Conservation (phyloP, 2,113 vertebrate genomes). For the Mesocricetus auratus region DNA sequence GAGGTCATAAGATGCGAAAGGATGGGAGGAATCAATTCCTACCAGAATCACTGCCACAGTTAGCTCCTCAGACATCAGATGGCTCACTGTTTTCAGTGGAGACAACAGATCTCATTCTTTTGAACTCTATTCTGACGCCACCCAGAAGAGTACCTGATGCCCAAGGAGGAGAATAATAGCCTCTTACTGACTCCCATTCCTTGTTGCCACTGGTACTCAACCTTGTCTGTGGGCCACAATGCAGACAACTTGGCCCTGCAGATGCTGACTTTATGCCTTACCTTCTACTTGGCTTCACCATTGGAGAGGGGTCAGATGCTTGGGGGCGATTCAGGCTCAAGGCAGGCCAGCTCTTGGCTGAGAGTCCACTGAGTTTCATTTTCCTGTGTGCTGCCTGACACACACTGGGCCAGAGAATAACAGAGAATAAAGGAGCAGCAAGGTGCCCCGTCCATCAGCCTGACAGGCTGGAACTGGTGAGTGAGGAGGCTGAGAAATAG, state of each 20-base stretch:
- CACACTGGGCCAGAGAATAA: neutral
- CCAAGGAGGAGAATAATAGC: neutral
- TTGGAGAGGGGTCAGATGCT: neutral
- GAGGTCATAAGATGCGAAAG: neutral
- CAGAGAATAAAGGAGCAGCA: neutral
- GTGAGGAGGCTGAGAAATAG: no score
- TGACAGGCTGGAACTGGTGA: neutral
- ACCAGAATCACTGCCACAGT: accelerated
- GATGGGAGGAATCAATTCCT: neutral
- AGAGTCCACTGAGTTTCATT: neutral
- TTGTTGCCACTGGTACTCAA: neutral
- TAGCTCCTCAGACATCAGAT: neutral
- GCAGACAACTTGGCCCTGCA: neutral
- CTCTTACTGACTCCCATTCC: neutral
- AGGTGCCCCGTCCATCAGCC: neutral
- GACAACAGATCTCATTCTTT: neutral
- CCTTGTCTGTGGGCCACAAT: neutral
- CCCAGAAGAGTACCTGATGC: neutral
- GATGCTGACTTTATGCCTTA: neutral
- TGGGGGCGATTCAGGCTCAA: neutral
- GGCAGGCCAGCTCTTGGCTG: neutral
- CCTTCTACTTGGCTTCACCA: neutral
- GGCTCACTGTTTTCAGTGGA: neutral
- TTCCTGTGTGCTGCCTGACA: neutral
- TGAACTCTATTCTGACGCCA: neutral